These are phyloP conservation scores for Sarcophaga carnaria DNA, from an alignment of 2,888 invertebrate species.

Conservation along the genomic window DNA sequence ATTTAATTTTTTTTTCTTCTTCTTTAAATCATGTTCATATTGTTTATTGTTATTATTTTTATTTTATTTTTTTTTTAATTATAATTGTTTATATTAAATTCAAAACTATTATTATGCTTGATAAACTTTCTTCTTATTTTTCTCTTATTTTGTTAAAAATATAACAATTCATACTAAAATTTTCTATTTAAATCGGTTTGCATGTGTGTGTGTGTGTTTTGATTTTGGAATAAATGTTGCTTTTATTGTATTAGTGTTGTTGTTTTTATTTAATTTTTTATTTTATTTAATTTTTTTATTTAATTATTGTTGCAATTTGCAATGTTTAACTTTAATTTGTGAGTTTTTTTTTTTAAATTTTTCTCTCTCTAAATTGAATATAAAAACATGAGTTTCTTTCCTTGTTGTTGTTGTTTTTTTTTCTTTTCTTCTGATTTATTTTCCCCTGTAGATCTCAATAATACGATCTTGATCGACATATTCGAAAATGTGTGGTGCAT, in stretches of 20 bases:
- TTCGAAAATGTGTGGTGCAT: conserved; percentile 98
- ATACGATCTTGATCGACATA: conserved; percentile 98
- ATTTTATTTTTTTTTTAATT: conserved; percentile 11
- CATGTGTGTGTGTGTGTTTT: not conserved
- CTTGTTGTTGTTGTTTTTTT: not conserved
- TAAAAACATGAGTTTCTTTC: conserved; percentile 38
- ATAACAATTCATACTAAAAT: conserved; percentile 28
- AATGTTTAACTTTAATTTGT: conserved; percentile 78
- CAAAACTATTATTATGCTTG: conserved; percentile 28
- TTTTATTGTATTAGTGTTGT: conserved; percentile 10
- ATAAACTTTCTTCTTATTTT: conserved; percentile 3
- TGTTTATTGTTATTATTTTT: conserved; percentile 11
- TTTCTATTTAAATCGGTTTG: not conserved
- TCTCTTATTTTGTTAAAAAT: conserved; percentile 31
- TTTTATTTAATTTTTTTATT: conserved; percentile 65
- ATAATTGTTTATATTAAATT: conserved; percentile 2
- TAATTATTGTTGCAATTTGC: conserved; percentile 77
- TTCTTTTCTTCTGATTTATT: conserved; percentile 83
- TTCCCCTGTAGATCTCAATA: conserved; percentile 96
- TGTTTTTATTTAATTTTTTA: conserved; percentile 36
- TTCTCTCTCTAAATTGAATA: conserved; percentile 29
- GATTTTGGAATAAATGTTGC: not conserved
- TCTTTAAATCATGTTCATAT: conserved; percentile 36
- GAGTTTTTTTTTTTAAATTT: not conserved
- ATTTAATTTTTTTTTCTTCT: conserved; percentile 46